A percentile compares a stretch with the other conserved stretches of the same genome.
phyloP scores from a whole-genome alignment of 2,113 vertebrate genomes.

The Tylochromis polylepis region DNA sequence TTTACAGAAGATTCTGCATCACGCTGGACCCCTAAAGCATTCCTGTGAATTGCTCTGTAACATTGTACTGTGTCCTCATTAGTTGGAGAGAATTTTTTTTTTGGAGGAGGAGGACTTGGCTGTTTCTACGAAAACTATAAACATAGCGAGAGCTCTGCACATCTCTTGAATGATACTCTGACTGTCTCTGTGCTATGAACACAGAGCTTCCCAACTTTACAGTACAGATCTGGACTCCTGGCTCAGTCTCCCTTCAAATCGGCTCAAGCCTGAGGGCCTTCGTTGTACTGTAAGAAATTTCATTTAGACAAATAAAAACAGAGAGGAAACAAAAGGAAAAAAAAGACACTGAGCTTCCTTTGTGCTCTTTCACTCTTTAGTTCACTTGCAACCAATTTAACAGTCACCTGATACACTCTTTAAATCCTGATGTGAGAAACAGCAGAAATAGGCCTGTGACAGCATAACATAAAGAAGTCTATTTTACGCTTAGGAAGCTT shows the following conservation, averaged over 20 bases:
- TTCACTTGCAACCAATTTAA: neutral
- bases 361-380: neutral
- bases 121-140: neutral
- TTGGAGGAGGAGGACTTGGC: neutral
- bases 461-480: neutral
- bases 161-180: neutral
- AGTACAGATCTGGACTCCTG: neutral
- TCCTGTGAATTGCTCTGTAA: neutral
- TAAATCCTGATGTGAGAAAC: neutral
- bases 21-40: neutral
- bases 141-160: neutral
- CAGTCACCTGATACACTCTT: neutral
- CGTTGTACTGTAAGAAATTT: slow-evolving; percentile 44
- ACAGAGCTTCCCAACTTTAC: neutral
- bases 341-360: neutral
- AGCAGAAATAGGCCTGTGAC: slow-evolving; percentile 1
- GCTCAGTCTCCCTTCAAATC: slow-evolving; percentile 15
- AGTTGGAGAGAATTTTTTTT: neutral
- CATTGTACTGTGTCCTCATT: slow-evolving; percentile 5
- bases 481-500: neutral
- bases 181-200: neutral
- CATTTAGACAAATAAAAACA: slow-evolving; percentile 34
- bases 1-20: slow-evolving; percentile 1
- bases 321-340: neutral
- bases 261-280: slow-evolving; percentile 22